phyloP scores from a whole-genome alignment of 2,888 invertebrate species.

The Aleiodes leptofemur region DNA sequence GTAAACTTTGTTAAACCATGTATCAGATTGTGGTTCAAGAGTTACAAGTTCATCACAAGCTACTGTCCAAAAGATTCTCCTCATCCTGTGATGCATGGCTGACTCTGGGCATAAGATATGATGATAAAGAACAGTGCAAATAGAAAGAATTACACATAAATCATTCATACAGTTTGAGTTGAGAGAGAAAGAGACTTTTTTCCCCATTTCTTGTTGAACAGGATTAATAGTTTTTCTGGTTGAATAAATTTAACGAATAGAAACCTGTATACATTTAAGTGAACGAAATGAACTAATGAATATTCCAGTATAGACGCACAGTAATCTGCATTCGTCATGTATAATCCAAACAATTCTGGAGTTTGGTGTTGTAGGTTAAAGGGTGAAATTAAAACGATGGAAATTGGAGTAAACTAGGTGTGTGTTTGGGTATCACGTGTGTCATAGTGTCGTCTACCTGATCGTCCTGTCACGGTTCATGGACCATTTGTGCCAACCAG shows the following conservation, averaged over 20 bases:
- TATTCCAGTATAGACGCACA: conserved; percentile 52
- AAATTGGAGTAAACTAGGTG: neutral
- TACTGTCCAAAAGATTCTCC: conserved; percentile 7
- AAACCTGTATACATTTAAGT: conserved; percentile 3
- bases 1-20: conserved; percentile 5
- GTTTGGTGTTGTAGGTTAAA: conserved; percentile 1
- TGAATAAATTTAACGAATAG: conserved; percentile 1
- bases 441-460: conserved; percentile 11
- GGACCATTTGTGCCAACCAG: conserved; percentile 48
- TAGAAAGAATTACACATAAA: neutral
- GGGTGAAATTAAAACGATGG: neutral
- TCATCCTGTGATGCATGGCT: conserved; percentile 53
- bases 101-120: conserved; percentile 52
- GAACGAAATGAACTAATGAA: conserved; percentile 49
- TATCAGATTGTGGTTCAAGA: conserved; percentile 17
- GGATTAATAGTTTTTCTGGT: neutral
- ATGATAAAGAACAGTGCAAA: neutral
- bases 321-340: conserved; percentile 53
- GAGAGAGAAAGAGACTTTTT: neutral
- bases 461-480: conserved; percentile 44
- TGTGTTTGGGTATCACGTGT: conserved; percentile 5
- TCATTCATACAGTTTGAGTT: neutral
- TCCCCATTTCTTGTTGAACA: neutral
- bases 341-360: conserved; percentile 51
- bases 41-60: neutral